These are phyloP conservation scores for Manis javanica DNA, from an alignment of 2,797 vertebrate genomes.

Conservation along the genomic window DNA sequence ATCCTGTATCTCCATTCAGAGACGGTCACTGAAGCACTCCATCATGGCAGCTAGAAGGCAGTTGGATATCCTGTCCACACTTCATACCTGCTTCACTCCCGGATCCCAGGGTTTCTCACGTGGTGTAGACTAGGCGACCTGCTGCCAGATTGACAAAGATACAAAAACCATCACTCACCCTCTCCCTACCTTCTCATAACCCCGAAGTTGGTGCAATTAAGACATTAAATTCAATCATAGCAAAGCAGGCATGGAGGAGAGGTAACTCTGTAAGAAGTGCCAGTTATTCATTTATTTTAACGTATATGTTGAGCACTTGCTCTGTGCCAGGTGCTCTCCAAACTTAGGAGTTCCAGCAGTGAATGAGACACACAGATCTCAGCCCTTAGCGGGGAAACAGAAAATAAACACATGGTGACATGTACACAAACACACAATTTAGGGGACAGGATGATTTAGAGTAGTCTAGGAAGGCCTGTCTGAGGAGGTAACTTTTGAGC, in stretches of 20 bases:
- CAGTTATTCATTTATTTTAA: not conserved
- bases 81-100: not conserved
- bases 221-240: not conserved
- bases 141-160: not conserved
- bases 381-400: not conserved
- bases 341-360: not conserved
- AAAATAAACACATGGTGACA: not conserved
- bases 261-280: not conserved
- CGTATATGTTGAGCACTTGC: not conserved
- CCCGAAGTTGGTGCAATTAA: not conserved
- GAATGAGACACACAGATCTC: not conserved
- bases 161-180: not conserved
- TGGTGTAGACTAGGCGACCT: too few species aligned
- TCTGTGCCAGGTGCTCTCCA: not conserved
- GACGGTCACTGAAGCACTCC: accelerated
- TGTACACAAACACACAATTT: not conserved
- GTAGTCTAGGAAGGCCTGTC: not conserved
- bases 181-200: not conserved
- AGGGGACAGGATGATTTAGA: not conserved
- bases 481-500: not conserved
- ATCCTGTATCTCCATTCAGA: too few species aligned
- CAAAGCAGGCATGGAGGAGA: not conserved
- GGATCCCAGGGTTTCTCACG: not conserved
- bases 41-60: not conserved
- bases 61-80: not conserved